Base-by-base conservation (phyloP, 2,113 vertebrate genomes). In the Aptenodytes forsteri region DNA sequence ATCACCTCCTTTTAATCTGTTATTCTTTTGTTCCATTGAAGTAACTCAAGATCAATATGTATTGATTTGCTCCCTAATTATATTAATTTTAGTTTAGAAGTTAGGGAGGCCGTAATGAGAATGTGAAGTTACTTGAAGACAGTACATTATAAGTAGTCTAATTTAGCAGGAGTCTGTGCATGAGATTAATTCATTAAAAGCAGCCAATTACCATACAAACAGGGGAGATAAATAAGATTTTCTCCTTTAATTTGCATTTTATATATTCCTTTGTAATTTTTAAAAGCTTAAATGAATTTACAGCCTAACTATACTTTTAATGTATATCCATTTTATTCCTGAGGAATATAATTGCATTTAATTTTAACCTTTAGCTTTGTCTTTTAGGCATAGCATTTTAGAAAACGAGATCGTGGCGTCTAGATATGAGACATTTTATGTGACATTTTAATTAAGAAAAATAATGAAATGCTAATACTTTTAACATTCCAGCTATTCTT, bases 1-100 rank as follows among this genome's bases (percentile, higher is more conserved):
- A 97, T 97, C 89, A 86, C 87, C 96, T 98, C 96, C 96, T 98
- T 98, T 99, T 98, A 98, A 97, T 96, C 94, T 95, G 94, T 97
- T 98, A 98, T 98, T 98, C 97, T 97, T 96, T 96, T 96, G 95
- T 97, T 96, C 97, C 97, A 97, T 88, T 97, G 96, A 98, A 98
- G 97, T 92, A 98, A 97, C 93, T 97, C 84, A 67, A 94, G 94
- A 98, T 98, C 97, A 97, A 98, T 98, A 98, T 90, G 91, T 98
- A 98, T 99, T 98, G 98, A 99, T 98, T 98, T 97, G 83, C 93
- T 97, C 95, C 97, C 97, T 98, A 98, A 99, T 98, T 98, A 95
- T 96, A 98, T 99, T 98, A 98, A 98, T 98, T 98, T 98, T 97
- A 93, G 96, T 97, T 98, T 91, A 94, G 97, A 98, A 98, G 98